These are phyloP conservation scores for Melanerpes aurifrons DNA, from an alignment of 2,113 vertebrate species.

Conservation along the genomic window DNA sequence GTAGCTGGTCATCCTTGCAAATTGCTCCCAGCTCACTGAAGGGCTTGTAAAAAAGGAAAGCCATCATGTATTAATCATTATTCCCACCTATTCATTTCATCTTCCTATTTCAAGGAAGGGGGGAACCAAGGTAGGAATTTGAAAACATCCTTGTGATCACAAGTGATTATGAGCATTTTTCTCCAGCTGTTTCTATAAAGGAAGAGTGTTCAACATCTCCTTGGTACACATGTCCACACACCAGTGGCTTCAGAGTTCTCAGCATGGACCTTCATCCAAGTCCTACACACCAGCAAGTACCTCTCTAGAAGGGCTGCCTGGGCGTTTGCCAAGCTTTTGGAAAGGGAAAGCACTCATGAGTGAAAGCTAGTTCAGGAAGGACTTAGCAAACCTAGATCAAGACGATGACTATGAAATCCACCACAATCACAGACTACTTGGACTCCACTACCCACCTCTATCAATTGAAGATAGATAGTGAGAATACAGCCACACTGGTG, in stretches of 20 bases:
- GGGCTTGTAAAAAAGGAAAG: neutral
- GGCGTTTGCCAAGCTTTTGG: neutral
- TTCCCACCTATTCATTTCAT: neutral
- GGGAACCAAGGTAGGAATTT: neutral
- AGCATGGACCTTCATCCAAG: neutral
- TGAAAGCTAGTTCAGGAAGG: neutral
- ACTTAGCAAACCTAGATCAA: neutral
- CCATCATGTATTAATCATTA: fast-evolving
- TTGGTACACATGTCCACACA: fast-evolving
- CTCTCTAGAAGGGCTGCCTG: neutral
- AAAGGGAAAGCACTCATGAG: neutral
- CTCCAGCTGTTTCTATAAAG: neutral
- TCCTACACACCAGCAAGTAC: neutral
- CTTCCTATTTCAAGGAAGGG: neutral
- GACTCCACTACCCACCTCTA: neutral
- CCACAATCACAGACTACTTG: neutral
- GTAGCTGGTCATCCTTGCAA: neutral
- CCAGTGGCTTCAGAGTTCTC: neutral
- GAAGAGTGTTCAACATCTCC: neutral
- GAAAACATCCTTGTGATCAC: neutral
- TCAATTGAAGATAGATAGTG: neutral
- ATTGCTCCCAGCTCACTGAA: neutral
- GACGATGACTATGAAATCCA: neutral
- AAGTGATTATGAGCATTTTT: neutral
- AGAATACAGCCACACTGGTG: neutral